A percentile compares a stretch with the other conserved stretches of the same genome.
These are phyloP conservation scores for Cassiopea andromeda DNA, from an alignment of 30 jellyfish, hydroid and myxozoan genomes.

Conservation along the genomic window DNA sequence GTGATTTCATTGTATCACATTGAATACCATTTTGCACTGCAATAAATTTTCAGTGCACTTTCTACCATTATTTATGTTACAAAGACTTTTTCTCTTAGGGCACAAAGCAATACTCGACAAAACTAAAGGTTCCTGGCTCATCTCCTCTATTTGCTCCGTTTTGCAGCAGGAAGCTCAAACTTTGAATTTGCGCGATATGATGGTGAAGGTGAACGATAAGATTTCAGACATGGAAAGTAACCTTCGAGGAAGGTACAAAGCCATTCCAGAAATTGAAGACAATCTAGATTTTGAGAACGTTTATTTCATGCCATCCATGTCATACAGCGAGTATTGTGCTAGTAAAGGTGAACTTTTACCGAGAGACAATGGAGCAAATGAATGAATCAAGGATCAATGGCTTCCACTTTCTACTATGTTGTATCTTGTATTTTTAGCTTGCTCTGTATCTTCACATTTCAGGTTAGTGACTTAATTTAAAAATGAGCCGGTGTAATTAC, in stretches of 20 bases:
- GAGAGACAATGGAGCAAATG: not conserved
- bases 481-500: too few relatives aligned
- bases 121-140: constrained; percentile 53
- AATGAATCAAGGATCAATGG: too few relatives aligned
- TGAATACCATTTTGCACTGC: too few relatives aligned
- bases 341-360: not conserved
- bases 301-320: not conserved
- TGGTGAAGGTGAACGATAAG: not conserved
- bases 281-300: not conserved
- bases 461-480: too few relatives aligned
- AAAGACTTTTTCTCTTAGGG: not conserved
- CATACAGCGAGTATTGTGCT: not conserved
- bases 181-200: constrained; percentile 14
- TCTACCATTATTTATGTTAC: too few relatives aligned
- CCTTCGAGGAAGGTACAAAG: not conserved
- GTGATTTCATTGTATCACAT: too few relatives aligned
- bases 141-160: constrained; percentile 40
- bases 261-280: constrained; percentile 3
- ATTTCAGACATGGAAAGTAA: not conserved
- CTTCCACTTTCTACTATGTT: too few relatives aligned
- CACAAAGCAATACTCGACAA: constrained; percentile 13
- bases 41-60: too few relatives aligned
- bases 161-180: constrained; percentile 15
- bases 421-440: too few relatives aligned
- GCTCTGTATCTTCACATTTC: too few relatives aligned